Evolutionary conservation across 2,888 invertebrate species (phyloP).

Genomic region (Scaptomyza parva): DNA sequence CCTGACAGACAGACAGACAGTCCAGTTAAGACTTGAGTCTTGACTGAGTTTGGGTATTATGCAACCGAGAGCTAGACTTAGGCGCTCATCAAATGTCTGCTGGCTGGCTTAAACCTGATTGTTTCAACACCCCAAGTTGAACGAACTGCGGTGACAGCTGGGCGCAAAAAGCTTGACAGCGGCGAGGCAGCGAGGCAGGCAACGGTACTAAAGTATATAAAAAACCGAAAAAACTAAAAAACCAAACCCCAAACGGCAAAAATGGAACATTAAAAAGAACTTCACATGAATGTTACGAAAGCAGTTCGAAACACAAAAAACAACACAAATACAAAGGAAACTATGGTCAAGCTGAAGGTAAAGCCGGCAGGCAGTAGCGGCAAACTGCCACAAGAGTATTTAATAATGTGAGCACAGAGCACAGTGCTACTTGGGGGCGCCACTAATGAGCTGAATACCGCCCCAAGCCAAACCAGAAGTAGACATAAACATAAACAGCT

Average conservation of each 20-base stretch:
- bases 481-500: conserved; percentile 76
- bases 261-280: conserved; percentile 68
- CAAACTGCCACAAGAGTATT: conserved; percentile 67
- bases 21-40: conserved; percentile 6
- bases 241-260: conserved; percentile 62
- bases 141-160: conserved; percentile 76
- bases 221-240: too few species aligned
- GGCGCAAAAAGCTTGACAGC: conserved; percentile 64
- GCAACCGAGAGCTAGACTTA: conserved; percentile 57
- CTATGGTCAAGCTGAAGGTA: conserved; percentile 37
- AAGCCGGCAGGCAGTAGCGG: conserved; percentile 70
- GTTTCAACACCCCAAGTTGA: conserved; percentile 77
- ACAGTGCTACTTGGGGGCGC: conserved; percentile 67
- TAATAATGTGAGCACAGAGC: conserved; percentile 10
- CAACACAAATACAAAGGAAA: conserved; percentile 2
- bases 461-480: conserved; percentile 8
- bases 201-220: conserved; percentile 71
- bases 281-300: conserved; percentile 60
- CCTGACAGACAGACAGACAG: too few species aligned
- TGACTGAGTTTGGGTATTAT: conserved; percentile 52
- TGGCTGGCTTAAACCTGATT: conserved; percentile 66
- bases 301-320: conserved; percentile 38
- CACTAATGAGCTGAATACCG: conserved; percentile 61
- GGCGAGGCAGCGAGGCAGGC: too few species aligned
- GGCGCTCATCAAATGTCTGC: conserved; percentile 57